Base-by-base conservation (phyloP, 2,797 vertebrate species). In the Cephalopachus bancanus region DNA sequence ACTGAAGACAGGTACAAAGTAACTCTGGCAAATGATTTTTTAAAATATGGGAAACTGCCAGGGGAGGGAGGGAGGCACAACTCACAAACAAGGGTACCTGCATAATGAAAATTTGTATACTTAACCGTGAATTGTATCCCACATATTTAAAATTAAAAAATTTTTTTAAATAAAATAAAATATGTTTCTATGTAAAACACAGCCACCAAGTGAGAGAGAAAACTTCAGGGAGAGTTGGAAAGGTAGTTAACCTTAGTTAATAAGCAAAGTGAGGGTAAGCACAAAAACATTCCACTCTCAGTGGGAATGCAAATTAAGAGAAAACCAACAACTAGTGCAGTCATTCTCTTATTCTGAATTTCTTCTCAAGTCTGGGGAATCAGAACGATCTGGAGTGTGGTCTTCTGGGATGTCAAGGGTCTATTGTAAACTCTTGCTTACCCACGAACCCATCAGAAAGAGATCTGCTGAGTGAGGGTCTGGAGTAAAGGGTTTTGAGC, bases 231-330 rank as follows among this genome's bases (percentile, higher is more conserved):
- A 64, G 88, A 3, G 30, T 51, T 85, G 44, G 69, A 86, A 89
- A 92, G 20, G 44, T 17, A 78, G 72, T 81, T 72, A 49, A 53
- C 28, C 59, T 0, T 15, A 62, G 57, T 59, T 71, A 55, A 79
- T 22, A 8, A 91, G 79, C 28, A 59, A 57, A 7, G 8, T 49
- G 69, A 72, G 3, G 15, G 28, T 12, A 17, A 30, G 60, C 53
- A 24, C 3, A 83, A 55, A 37, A 83, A 65, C 28, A 53, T 14
- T 53, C 10, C 19, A 78, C 37, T 93, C 78, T 90, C 57, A 9
- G 8, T 44, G 60, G 55, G 83, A 87, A 87, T n/a, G 16, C 12
- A 19, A 95, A 86, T 74, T 64, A 92, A 92, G 79, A 96, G 72
- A 76, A 94, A 96, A 94, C 28, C 10, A 67, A 88, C 49, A 93